Conservation (phyloP, 2,113 vertebrate species). For the Ibidorhyncha struthersii region DNA sequence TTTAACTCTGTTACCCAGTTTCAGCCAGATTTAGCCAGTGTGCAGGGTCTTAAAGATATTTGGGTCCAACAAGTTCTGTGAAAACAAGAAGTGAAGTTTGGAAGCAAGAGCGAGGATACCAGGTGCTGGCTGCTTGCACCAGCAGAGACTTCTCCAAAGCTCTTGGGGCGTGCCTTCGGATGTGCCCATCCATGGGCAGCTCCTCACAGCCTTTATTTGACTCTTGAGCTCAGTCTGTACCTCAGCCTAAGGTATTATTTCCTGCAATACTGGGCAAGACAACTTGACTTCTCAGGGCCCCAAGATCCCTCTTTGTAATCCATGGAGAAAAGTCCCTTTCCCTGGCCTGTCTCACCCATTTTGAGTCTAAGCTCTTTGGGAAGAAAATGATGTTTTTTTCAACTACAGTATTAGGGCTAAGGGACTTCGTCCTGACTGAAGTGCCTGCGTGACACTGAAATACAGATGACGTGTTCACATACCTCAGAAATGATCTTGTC, state of each 20-base stretch:
- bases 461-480: rapidly evolving
- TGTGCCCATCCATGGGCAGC: not conserved
- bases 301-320: not conserved
- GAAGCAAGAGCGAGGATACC: not conserved
- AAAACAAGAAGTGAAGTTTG: not conserved
- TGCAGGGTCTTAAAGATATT: not conserved
- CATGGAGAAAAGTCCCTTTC: not conserved
- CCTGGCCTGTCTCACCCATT: not conserved
- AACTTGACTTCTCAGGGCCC: not conserved
- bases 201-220: not conserved
- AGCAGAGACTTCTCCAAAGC: not conserved
- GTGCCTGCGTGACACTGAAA: not conserved
- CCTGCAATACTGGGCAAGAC: not conserved
- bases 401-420: not conserved
- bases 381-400: not conserved
- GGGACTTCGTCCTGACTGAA: not conserved
- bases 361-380: not conserved
- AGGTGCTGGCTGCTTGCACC: not conserved
- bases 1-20: not conserved
- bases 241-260: not conserved
- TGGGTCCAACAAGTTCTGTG: not conserved
- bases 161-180: not conserved
- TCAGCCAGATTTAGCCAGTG: not conserved
- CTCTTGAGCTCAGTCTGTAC: not conserved
- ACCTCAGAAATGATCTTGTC: not conserved